Conservation (phyloP, 2,113 vertebrate species). For the Erythrocercus mccallii region DNA sequence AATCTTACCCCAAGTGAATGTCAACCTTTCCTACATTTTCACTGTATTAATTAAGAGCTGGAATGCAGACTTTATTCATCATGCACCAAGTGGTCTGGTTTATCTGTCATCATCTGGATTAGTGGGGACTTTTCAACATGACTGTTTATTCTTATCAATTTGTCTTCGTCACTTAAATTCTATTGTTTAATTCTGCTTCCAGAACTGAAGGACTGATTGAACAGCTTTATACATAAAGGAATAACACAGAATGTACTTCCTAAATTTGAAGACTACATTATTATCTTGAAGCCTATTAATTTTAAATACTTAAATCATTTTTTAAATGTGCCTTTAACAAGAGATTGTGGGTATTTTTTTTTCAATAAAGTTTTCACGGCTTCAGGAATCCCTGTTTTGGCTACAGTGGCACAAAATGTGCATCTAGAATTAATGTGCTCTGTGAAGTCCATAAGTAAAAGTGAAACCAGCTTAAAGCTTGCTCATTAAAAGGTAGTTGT, state of each 20-base stretch:
- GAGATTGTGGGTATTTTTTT: not conserved
- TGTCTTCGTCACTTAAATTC: not conserved
- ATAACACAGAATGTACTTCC: not conserved
- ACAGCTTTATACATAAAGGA: not conserved
- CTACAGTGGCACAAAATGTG: not conserved
- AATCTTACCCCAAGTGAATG: not conserved
- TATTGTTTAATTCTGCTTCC: not conserved
- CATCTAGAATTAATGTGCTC: not conserved
- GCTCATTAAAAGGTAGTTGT: not conserved
- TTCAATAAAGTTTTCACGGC: not conserved
- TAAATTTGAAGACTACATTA: not conserved
- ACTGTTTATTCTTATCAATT: constrained; percentile 1
- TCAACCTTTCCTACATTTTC: constrained; percentile 12
- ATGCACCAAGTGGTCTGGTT: not conserved
- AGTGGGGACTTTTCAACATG: not conserved
- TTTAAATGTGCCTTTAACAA: not conserved
- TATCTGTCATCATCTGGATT: constrained; percentile 11
- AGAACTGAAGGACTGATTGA: not conserved
- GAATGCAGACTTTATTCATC: constrained; percentile 8
- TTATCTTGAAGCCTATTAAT: not conserved
- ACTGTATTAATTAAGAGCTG: constrained; percentile 12
- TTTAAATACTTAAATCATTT: not conserved
- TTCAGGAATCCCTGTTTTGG: not conserved
- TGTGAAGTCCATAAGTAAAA: not conserved
- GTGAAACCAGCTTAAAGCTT: not conserved